Conservation (phyloP, 1,140 invertebrate species). For the Bombus soroeensis region DNA sequence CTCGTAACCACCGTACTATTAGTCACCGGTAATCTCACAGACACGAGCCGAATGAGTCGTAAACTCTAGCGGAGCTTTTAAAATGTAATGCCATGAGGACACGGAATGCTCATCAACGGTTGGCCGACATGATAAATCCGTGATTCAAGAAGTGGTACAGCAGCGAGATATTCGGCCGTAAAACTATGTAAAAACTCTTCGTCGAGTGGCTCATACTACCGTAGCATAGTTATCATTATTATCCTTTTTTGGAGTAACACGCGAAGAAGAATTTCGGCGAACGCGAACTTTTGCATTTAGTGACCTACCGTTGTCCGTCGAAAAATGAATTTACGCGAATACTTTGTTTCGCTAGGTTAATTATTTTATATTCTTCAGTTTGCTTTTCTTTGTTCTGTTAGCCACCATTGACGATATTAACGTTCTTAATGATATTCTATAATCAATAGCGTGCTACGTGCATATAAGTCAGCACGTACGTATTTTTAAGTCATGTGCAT, state of each 20-base stretch:
- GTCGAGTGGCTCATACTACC: neutral
- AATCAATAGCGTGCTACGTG: no score
- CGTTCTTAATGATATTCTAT: no score
- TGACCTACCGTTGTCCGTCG: neutral
- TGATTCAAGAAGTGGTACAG: neutral
- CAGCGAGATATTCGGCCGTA: neutral
- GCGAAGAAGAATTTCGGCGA: neutral
- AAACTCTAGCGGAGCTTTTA: neutral
- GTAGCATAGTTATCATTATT: constrained; percentile 1
- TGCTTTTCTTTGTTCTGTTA: no score
- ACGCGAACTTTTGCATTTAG: neutral
- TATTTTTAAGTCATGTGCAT: no score
- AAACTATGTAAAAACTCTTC: neutral
- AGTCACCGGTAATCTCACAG: neutral
- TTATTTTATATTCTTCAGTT: neutral
- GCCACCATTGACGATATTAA: no score
- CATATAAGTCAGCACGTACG: no score
- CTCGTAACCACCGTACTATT: neutral
- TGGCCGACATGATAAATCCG: constrained; percentile 10
- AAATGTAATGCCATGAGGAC: neutral
- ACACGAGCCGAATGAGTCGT: neutral
- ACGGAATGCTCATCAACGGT: constrained; percentile 16
- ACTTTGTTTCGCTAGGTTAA: neutral
- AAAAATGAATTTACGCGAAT: neutral
- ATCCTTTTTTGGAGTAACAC: neutral